Conservation (phyloP, 2,888 invertebrate species). For the Chironomus riparius region DNA sequence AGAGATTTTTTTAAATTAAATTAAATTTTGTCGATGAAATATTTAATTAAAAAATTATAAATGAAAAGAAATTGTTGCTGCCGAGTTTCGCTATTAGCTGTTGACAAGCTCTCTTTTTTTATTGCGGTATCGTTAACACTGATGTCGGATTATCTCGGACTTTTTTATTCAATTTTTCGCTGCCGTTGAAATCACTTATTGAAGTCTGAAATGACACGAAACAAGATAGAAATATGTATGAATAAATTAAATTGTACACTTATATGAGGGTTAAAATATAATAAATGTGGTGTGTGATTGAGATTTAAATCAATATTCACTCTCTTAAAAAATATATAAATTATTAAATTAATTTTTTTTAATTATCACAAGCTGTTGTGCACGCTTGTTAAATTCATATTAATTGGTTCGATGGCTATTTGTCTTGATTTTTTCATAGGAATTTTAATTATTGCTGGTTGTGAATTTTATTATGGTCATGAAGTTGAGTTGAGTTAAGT, state of each 20-base stretch:
- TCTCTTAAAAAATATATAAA: background rate
- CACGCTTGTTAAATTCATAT: background rate
- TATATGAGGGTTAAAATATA: background rate
- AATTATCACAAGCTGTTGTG: background rate
- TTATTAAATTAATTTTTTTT: background rate
- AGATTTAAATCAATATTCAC: background rate
- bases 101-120: background rate
- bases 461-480: too few species aligned
- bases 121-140: background rate
- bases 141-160: background rate
- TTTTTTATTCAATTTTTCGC: background rate
- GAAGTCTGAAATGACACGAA: background rate
- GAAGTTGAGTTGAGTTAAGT: too few species aligned
- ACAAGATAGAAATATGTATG: background rate
- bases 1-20: background rate
- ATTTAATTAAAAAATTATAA: background rate
- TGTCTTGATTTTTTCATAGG: background rate
- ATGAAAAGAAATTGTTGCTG: background rate
- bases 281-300: background rate
- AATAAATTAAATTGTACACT: background rate
- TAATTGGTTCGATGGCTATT: background rate
- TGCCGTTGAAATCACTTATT: background rate
- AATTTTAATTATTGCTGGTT: too few species aligned
- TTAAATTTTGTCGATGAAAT: background rate
- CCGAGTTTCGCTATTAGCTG: background rate